phyloP scores from a whole-genome alignment of 2,797 vertebrate species.

The Phaenicophaeus curvirostris region DNA sequence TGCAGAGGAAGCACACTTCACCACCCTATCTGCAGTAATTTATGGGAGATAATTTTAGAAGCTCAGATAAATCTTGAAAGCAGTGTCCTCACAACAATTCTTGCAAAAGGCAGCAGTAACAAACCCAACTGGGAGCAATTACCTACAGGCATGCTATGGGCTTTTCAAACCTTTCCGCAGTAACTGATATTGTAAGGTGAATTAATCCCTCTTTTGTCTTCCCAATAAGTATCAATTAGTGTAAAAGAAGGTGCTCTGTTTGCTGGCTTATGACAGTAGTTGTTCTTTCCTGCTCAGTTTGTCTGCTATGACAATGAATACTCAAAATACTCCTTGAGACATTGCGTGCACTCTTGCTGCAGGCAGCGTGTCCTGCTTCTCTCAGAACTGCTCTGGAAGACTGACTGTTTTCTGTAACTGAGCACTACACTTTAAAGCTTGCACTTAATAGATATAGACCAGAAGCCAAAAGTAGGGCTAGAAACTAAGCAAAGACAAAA shows the following conservation, averaged over 20 bases:
- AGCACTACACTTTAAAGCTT: background rate
- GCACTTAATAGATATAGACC: background rate
- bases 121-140: background rate
- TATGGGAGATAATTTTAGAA: constrained; percentile 3
- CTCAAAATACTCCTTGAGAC: constrained; percentile 13
- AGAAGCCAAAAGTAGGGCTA: background rate
- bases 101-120: background rate
- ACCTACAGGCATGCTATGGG: background rate
- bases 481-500: background rate
- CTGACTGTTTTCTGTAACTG: background rate
- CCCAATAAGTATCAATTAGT: constrained; percentile 37
- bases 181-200: constrained; percentile 2
- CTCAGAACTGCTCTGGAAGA: background rate
- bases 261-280: constrained; percentile 3
- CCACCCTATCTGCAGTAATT: background rate
- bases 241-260: background rate
- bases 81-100: background rate
- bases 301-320: background rate
- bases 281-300: constrained; percentile 21
- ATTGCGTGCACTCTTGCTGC: background rate
- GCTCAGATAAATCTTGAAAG: background rate
- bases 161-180: constrained; percentile 5
- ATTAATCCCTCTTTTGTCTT: constrained; percentile 25
- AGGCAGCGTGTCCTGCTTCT: background rate
- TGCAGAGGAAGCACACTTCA: background rate